These are phyloP conservation scores for Plebejus melissa DNA, from an alignment of 2,888 invertebrate species.

Conservation along the genomic window DNA sequence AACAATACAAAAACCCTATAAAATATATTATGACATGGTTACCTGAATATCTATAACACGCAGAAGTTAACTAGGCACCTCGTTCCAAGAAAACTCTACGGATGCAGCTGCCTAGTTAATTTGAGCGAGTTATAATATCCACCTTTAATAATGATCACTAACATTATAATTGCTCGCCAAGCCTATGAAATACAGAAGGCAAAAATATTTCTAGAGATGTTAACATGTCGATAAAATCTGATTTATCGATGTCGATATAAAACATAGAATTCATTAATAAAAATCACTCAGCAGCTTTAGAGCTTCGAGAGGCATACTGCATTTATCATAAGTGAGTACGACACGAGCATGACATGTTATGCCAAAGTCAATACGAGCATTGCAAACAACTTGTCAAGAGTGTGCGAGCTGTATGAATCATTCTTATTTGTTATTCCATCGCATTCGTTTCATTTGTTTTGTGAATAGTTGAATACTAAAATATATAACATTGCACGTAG, in stretches of 20 bases:
- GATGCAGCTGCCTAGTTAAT: neutral
- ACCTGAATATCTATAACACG: neutral
- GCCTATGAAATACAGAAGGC: neutral
- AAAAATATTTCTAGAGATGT: neutral
- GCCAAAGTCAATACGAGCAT: constrained; percentile 21
- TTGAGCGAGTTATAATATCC: neutral
- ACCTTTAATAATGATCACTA: neutral
- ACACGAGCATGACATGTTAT: constrained; percentile 24
- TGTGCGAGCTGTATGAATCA: constrained; percentile 10
- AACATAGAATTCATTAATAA: constrained; percentile 13
- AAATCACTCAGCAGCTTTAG: constrained; percentile 21
- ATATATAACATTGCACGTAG: neutral
- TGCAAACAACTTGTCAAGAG: constrained; percentile 23
- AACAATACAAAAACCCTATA: constrained; percentile 46
- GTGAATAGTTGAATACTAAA: constrained; percentile 12
- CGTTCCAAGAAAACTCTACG: neutral
- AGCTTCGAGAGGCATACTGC: constrained; percentile 16
- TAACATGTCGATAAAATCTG: constrained; percentile 11
- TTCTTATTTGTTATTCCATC: neutral
- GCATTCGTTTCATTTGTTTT: constrained; percentile 12
- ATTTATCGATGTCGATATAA: constrained; percentile 13
- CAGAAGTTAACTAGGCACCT: neutral
- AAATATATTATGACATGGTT: neutral
- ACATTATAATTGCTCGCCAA: neutral
- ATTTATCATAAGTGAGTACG: constrained; percentile 18